These are phyloP conservation scores for Brachionus koreanus DNA, from an alignment of 1,140 invertebrate species.

Conservation along the genomic window DNA sequence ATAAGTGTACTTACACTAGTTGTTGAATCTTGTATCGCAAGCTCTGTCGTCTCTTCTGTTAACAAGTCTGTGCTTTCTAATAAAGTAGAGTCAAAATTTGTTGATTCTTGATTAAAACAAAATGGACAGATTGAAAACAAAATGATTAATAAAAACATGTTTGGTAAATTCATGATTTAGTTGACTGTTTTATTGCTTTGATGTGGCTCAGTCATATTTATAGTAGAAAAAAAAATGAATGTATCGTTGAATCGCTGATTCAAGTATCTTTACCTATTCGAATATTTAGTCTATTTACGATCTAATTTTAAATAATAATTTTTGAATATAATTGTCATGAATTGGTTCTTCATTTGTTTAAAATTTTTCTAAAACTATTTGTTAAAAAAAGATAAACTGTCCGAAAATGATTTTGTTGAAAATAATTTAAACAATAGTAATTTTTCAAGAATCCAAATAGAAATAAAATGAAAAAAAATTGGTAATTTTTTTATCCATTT, in stretches of 20 bases:
- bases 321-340: neutral
- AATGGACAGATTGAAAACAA: neutral
- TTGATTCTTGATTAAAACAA: neutral
- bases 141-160: neutral
- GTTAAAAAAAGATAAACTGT: neutral
- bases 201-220: neutral
- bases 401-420: neutral
- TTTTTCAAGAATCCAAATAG: too few relatives aligned
- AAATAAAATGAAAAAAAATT: too few relatives aligned
- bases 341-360: neutral
- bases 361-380: neutral
- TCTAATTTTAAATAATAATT: neutral
- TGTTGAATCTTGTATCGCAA: neutral
- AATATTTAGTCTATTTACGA: neutral
- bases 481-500: too few relatives aligned
- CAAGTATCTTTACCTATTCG: neutral
- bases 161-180: neutral
- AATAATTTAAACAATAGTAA: neutral
- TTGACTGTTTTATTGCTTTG: neutral
- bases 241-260: neutral
- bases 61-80: too few relatives aligned
- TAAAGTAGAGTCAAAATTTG: neutral
- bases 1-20: neutral
- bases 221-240: neutral
- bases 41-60: neutral